Evolutionary conservation across 2,113 vertebrate genomes (phyloP).

Genomic region (Verasper variegatus): DNA sequence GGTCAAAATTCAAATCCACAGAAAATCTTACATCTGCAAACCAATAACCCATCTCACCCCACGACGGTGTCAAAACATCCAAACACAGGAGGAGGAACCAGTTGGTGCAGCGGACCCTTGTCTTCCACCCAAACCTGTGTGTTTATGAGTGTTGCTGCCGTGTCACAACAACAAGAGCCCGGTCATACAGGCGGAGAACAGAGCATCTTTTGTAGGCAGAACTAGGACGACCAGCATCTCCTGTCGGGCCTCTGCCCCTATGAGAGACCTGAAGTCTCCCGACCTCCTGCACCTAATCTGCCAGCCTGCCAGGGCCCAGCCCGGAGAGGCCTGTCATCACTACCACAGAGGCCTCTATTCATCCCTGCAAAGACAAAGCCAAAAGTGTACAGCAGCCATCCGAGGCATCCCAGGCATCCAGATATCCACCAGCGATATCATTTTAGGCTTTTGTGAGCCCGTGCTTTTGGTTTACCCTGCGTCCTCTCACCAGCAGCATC

Average conservation of each 20-base stretch:
- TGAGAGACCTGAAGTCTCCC: constrained; percentile 50
- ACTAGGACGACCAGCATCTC: constrained; percentile 67
- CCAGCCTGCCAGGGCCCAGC: constrained; percentile 65
- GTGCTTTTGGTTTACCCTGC: constrained; percentile 53
- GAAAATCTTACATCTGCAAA: not conserved
- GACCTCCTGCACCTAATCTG: constrained; percentile 59
- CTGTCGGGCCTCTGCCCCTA: constrained; percentile 58
- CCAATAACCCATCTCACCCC: not conserved
- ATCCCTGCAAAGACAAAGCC: constrained; percentile 79
- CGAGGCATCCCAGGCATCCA: constrained; percentile 80
- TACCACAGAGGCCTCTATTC: constrained; percentile 83
- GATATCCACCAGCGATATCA: constrained; percentile 80
- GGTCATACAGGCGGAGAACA: constrained; percentile 62
- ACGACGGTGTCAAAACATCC: constrained; percentile 19
- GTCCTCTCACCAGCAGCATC: too few relatives aligned
- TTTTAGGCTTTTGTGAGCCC: constrained; percentile 73
- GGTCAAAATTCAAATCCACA: not conserved
- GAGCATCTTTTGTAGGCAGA: constrained; percentile 68
- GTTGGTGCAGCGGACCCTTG: not conserved
- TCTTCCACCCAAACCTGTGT: constrained; percentile 15
- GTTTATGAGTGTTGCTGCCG: constrained; percentile 30
- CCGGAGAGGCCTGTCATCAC: constrained; percentile 80
- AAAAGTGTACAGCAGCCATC: constrained; percentile 80
- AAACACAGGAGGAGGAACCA: constrained; percentile 10
- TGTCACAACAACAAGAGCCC: constrained; percentile 60